Conservation (phyloP, 2,888 invertebrate genomes). For the Monoplex corrugatus region DNA sequence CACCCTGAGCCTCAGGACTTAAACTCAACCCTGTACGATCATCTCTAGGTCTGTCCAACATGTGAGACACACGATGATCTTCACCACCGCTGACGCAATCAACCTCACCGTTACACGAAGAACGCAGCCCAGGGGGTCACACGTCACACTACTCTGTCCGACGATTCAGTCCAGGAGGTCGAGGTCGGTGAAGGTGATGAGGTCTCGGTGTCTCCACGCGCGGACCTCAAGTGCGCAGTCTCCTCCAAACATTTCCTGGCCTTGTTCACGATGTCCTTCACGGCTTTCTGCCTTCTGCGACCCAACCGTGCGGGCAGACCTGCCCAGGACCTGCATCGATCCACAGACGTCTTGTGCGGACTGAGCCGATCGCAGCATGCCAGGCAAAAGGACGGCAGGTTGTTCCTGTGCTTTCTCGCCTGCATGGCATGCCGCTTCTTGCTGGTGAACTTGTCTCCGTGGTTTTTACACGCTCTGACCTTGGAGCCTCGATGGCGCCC, state of each 20-base stretch:
- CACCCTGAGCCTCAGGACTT: too few relatives aligned
- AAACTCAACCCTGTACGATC: too few relatives aligned
- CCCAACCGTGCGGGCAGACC: neutral
- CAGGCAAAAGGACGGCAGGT: neutral
- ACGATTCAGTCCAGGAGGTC: too few relatives aligned
- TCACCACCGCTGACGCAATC: too few relatives aligned
- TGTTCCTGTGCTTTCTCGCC: neutral
- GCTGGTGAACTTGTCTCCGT: neutral
- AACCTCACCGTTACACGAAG: too few relatives aligned
- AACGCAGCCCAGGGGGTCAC: too few relatives aligned
- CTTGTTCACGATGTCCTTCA: constrained; percentile 19
- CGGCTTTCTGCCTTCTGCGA: constrained; percentile 12
- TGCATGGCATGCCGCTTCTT: constrained; percentile 28
- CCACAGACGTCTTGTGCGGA: neutral
- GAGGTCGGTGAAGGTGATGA: too few relatives aligned
- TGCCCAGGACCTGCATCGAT: neutral
- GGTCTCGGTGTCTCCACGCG: too few relatives aligned
- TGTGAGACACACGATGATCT: too few relatives aligned
- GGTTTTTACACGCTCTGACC: neutral
- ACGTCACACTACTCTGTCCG: too few relatives aligned
- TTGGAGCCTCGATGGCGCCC: constrained; percentile 16
- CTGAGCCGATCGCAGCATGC: neutral
- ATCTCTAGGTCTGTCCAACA: too few relatives aligned
- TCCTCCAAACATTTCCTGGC: constrained; percentile 35
- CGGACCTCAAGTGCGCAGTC: too few relatives aligned